phyloP scores from a whole-genome alignment of 2,797 vertebrate genomes.

The Phylloscopus collybita region DNA sequence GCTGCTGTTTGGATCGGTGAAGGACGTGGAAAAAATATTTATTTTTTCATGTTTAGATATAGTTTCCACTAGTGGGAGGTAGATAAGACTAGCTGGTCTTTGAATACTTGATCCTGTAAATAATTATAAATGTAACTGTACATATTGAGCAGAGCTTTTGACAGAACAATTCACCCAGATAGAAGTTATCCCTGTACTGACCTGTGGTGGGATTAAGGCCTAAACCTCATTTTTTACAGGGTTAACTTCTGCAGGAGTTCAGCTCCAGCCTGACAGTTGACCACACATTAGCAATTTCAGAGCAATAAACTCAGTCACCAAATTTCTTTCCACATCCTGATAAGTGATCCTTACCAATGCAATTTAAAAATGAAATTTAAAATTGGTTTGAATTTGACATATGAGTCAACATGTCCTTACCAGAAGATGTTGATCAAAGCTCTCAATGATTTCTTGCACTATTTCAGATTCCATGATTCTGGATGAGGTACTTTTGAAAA shows the following conservation, averaged over 20 bases:
- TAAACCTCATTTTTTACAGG: background rate
- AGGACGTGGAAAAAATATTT: background rate
- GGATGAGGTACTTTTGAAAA: conserved; percentile 50
- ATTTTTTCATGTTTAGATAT: background rate
- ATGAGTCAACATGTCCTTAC: background rate
- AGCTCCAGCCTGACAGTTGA: background rate
- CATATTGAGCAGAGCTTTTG: conserved; percentile 4
- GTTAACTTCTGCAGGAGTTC: conserved; percentile 14
- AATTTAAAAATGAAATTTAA: background rate
- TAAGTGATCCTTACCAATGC: background rate
- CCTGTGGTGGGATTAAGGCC: conserved; percentile 31
- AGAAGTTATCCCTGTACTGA: background rate
- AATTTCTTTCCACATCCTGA: background rate
- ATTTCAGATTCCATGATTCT: background rate
- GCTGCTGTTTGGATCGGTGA: conserved; percentile 28
- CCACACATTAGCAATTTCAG: background rate
- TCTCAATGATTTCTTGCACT: conserved; percentile 12
- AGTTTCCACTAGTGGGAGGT: conserved; percentile 58
- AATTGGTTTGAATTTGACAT: conserved; percentile 1
- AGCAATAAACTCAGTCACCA: background rate
- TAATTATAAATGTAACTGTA: conserved; percentile 3
- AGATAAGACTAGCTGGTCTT: conserved; percentile 60
- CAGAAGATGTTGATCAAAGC: background rate
- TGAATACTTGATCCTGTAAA: conserved; percentile 42
- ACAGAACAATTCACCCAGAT: background rate